These are phyloP conservation scores for Pectinophora gossypiella DNA, from an alignment of 1,140 invertebrate species.

Conservation along the genomic window DNA sequence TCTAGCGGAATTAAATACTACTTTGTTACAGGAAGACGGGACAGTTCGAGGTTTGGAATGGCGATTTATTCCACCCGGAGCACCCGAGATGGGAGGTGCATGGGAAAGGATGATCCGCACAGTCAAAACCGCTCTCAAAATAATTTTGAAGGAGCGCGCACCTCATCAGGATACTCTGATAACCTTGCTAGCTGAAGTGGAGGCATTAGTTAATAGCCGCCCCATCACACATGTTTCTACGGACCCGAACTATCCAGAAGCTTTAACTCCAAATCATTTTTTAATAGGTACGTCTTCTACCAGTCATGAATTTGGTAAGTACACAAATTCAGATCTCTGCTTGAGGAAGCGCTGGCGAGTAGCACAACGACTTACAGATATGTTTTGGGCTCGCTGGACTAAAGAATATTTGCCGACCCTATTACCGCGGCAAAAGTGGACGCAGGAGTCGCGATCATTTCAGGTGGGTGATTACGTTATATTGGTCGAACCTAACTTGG, in stretches of 20 bases:
- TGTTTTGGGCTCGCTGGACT: too few relatives aligned
- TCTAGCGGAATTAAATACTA: too few relatives aligned
- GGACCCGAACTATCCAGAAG: constrained; percentile 3
- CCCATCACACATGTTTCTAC: constrained; percentile 16
- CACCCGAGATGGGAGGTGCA: constrained; percentile 14
- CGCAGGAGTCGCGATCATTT: too few relatives aligned
- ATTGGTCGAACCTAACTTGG: too few relatives aligned
- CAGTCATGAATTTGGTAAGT: too few relatives aligned
- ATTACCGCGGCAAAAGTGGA: too few relatives aligned
- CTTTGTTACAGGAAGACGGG: constrained; percentile 1
- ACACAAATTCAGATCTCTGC: too few relatives aligned
- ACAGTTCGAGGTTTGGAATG: constrained; percentile 8
- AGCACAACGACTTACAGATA: too few relatives aligned
- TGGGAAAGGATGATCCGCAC: constrained; percentile 17
- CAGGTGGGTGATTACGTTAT: too few relatives aligned
- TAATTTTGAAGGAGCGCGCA: constrained; percentile 2
- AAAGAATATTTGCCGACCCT: too few relatives aligned
- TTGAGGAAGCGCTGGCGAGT: too few relatives aligned
- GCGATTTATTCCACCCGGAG: constrained; percentile 15
- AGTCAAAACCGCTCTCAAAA: constrained; percentile 5
- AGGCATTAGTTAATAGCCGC: constrained; percentile 6
- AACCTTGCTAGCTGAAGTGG: constrained; percentile 9
- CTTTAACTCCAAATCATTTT: constrained; percentile 8
- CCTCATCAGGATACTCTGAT: neutral
- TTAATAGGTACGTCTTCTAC: constrained; percentile 2